A percentile compares a stretch with the other conserved stretches of the same genome.
Conservation (phyloP, 2,113 vertebrate species). For the Harpagus bidentatus region DNA sequence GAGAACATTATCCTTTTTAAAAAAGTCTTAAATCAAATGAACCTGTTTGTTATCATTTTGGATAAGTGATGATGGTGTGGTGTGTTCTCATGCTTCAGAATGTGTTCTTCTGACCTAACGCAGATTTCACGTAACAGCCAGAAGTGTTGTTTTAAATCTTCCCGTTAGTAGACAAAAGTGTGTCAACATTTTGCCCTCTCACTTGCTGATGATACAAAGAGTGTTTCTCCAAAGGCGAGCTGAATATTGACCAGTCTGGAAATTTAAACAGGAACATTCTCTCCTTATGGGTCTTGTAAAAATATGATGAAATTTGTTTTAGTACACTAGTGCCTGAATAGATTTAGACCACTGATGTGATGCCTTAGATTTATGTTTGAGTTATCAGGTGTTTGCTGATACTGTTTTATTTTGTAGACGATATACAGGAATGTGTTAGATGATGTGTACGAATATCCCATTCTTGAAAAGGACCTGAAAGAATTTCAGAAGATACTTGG, state of each 20-base stretch:
- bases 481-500: slow-evolving; percentile 92
- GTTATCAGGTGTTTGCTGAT: background rate
- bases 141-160: background rate
- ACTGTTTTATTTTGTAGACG: slow-evolving; percentile 73
- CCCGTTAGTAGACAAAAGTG: background rate
- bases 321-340: background rate
- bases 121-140: background rate
- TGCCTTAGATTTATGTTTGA: background rate
- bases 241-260: background rate
- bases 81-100: background rate
- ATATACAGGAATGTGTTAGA: slow-evolving; percentile 90
- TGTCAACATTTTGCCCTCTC: background rate
- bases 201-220: background rate
- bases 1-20: background rate
- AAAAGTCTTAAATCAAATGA: background rate
- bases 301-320: background rate
- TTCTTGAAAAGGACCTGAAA: slow-evolving; percentile 88
- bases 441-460: slow-evolving; percentile 91
- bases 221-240: background rate
- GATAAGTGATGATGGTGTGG: background rate
- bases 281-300: background rate
- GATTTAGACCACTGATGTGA: background rate
- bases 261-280: background rate
- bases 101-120: background rate
- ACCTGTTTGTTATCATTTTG: background rate